phyloP scores from a whole-genome alignment of 2,113 vertebrate genomes.

The Salvator merianae region DNA sequence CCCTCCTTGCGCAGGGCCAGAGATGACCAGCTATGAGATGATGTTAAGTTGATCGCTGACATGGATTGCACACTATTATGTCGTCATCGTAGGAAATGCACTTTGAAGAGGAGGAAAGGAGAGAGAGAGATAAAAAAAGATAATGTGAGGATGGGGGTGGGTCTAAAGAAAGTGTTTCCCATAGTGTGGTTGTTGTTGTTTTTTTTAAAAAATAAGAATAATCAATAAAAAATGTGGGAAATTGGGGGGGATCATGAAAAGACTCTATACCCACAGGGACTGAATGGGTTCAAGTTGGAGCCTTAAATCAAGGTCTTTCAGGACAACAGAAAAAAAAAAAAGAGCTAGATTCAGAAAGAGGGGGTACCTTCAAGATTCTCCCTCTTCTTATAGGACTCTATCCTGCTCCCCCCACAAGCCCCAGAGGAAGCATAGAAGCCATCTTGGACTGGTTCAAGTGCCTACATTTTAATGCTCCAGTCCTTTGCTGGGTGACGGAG shows the following conservation, averaged over 20 bases:
- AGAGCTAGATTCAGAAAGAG: neutral
- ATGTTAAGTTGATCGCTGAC: conserved; percentile 6
- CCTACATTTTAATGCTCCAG: conserved; percentile 50
- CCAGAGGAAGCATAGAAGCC: neutral
- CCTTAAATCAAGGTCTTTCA: neutral
- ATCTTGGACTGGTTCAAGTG: conserved; percentile 55
- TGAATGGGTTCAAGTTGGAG: neutral
- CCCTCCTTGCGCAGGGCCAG: conserved; percentile 34
- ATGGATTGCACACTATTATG: conserved; percentile 66
- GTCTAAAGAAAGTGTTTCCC: conserved; percentile 7
- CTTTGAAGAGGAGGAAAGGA: conserved; percentile 58
- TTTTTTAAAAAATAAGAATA: too few species aligned
- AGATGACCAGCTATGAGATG: conserved; percentile 24
- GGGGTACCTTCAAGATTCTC: neutral
- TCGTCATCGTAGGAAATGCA: conserved; percentile 67
- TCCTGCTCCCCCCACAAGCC: neutral
- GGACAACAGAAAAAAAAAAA: neutral
- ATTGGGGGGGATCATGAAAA: neutral
- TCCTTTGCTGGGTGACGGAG: neutral
- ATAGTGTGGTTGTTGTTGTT: neutral
- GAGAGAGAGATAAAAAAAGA: neutral
- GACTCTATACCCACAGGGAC: neutral
- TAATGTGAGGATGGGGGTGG: neutral
- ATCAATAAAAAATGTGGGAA: too few species aligned
- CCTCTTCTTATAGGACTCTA: neutral